Conservation (phyloP, 2,888 invertebrate species). For the Koerneria pararmatus region DNA sequence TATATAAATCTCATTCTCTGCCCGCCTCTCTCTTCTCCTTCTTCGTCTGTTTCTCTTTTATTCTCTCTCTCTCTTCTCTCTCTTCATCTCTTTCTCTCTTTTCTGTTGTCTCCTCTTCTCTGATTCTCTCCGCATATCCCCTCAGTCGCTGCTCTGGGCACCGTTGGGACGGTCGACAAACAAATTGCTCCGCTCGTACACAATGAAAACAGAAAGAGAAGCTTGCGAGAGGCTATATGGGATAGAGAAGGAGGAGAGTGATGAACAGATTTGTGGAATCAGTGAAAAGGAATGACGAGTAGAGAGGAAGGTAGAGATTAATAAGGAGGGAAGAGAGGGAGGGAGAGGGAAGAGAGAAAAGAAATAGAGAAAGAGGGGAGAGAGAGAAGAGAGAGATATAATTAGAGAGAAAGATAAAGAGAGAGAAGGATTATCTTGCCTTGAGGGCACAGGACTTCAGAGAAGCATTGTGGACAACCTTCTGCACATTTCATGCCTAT, state of each 20-base stretch:
- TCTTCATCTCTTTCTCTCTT: slow-evolving; percentile 20
- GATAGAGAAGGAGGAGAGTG: neutral
- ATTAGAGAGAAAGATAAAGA: neutral
- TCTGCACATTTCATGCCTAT: too few species aligned
- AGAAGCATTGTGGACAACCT: too few species aligned
- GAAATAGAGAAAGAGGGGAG: neutral
- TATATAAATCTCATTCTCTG: neutral
- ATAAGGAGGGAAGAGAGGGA: neutral
- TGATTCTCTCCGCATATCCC: slow-evolving; percentile 18
- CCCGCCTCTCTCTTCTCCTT: neutral
- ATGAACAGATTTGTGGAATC: neutral
- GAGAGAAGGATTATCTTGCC: too few species aligned
- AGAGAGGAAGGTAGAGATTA: neutral
- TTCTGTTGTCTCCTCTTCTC: slow-evolving; percentile 15
- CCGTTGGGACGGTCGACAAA: too few species aligned
- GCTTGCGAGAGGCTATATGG: neutral
- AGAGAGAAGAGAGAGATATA: slow-evolving; percentile 3
- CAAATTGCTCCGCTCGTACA: too few species aligned
- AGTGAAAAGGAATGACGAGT: neutral
- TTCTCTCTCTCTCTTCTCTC: slow-evolving; percentile 2
- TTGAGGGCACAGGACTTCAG: too few species aligned
- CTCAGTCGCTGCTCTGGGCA: neutral
- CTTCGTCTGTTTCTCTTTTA: slow-evolving; percentile 18
- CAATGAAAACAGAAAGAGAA: neutral
- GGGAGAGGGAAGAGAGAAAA: neutral